Base-by-base conservation (phyloP, 2,797 vertebrate species). In the Numenius phaeopus region DNA sequence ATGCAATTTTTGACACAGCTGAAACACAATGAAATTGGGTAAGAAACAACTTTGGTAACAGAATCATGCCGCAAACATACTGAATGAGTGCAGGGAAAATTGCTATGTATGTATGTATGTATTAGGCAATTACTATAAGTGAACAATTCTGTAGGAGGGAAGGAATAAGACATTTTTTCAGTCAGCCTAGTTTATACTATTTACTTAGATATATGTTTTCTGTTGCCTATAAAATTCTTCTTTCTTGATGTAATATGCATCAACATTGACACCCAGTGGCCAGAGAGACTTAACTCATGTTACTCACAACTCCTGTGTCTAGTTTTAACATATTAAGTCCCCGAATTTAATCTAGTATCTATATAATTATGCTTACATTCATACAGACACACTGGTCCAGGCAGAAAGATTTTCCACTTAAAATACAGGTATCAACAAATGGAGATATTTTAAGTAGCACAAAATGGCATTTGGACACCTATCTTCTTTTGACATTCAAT, bases 171-270 rank as follows among this genome's bases (percentile, higher is more conserved):
- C 15, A 37, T 79, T 57, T 91, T 69, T 49, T 24, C 55, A 44
- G 47, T 54, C 37, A 83, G 50, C 67, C 46, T 49, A 37, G 14
- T 39, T 67, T 59, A 37, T 58, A 30, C 20, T 61, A 16, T n/a
- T 47, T 87, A 52, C 23, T 88, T 78, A 62, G 42, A 61, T 72
- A 64, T 29, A n/a, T 55, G 29, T 79, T 82, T 96, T 79, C 59
- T 89, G 42, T 79, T 91, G 89, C 89, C 81, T 92, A 70, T 49
- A 80, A 94, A 96, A 72, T 96, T 84, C 52, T 71, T 93, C 47
- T 29, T 83, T 90, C 71, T 70, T 88, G 58, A 32, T 15, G 14
- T 55, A 88, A 59, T 47, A 84, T 49, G 85, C 71, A 90, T 39
- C 66, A 92, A 72, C 66, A 94, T 64, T 85, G 92, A 91, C 78